phyloP scores from a whole-genome alignment of 2,113 vertebrate genomes.

The Brachirus orientalis region DNA sequence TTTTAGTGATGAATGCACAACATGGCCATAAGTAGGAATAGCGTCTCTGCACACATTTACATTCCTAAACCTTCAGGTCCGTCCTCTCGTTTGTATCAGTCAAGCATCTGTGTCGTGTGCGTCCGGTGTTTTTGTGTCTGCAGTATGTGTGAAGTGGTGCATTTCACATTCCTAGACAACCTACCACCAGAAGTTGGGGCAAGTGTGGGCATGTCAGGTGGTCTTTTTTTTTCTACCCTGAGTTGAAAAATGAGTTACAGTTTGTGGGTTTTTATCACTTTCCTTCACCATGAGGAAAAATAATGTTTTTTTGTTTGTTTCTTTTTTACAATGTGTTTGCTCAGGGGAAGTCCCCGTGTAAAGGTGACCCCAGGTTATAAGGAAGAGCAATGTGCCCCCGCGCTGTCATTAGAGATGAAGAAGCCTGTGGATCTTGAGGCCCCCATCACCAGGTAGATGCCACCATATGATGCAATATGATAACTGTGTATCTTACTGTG shows the following conservation, averaged over 20 bases:
- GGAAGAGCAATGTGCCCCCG: constrained; percentile 96
- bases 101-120: neutral
- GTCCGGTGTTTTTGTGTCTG: constrained; percentile 6
- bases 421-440: constrained; percentile 95
- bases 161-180: constrained; percentile 50
- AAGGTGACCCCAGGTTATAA: constrained; percentile 94
- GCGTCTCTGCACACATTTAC: neutral
- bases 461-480: neutral
- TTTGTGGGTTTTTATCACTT: no score
- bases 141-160: neutral
- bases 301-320: neutral
- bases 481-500: neutral
- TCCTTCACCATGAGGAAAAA: neutral
- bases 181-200: constrained; percentile 28
- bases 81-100: neutral
- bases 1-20: neutral
- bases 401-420: constrained; percentile 92
- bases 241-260: neutral
- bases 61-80: neutral
- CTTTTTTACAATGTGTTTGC: constrained; percentile 22
- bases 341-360: constrained; percentile 90
- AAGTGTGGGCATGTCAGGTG: constrained; percentile 23
- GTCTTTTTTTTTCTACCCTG: constrained; percentile 4
- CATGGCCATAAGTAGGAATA: neutral
- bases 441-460: constrained; percentile 90